Base-by-base conservation (phyloP, 1,140 invertebrate species). In the Plectrocnemia conspersa region DNA sequence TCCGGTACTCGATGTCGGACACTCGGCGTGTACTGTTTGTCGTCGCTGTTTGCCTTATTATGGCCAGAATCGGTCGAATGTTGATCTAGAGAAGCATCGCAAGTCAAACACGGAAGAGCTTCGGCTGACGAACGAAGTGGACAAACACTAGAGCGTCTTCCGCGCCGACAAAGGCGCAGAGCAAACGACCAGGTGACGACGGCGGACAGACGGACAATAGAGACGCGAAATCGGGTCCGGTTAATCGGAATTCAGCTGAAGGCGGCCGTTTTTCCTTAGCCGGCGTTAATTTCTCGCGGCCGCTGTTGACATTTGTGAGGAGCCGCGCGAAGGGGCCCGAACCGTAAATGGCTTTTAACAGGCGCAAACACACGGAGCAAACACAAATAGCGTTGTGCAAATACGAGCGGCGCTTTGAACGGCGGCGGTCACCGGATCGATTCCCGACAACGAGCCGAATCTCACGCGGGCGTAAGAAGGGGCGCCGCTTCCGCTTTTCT, bases 261-360 rank as follows among this genome's bases (percentile, higher is more conserved):
- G n/a, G n/a, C n/a, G n/a, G n/a, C n/a, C n/a, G n/a, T n/a, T n/a
- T n/a, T n/a, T n/a, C n/a, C n/a, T n/a, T n/a, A n/a, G n/a, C n/a
- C n/a, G n/a, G n/a, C n/a, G n/a, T n/a, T n/a, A n/a, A n/a, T n/a
- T n/a, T n/a, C n/a, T n/a, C n/a, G n/a, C n/a, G n/a, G n/a, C 6
- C 6, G 29, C n/a, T 50, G 47, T 50, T 50, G 47, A 50, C 47
- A 16, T 50, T 38, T 50, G 13, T 38, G n/a, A 50, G 47, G 23
- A 50, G 47, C 47, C n/a, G 11, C 24, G 46, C 25, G 38, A 35
- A 45, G 33, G 38, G 25, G 11, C 22, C 24, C 52, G 25, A 33
- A 44, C 41, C 41, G 42, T 54, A 54, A 54, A 54, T 54, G 52
- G 52, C 52, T 54, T 54, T 54, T 54, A 54, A 54, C 38, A 42